Evolutionary conservation across 2,113 vertebrate genomes (phyloP).

Genomic region (Copsychus sechellarum): DNA sequence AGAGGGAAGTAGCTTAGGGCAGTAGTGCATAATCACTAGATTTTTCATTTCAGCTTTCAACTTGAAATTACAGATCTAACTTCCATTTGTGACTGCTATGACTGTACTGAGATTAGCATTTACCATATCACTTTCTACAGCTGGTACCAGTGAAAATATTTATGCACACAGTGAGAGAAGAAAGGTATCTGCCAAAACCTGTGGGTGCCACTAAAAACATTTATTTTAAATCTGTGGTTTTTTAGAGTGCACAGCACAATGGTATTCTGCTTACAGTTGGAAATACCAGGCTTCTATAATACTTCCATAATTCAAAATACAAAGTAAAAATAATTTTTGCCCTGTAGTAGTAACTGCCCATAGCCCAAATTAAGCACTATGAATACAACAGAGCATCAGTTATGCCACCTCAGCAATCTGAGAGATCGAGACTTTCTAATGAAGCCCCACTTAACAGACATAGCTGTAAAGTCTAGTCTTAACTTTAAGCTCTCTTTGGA

Average conservation of each 20-base stretch:
- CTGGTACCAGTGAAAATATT: constrained; percentile 67
- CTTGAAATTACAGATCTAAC: constrained; percentile 61
- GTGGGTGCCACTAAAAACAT: constrained; percentile 60
- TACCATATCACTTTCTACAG: constrained; percentile 61
- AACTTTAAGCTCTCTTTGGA: neutral
- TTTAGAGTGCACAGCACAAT: constrained; percentile 6
- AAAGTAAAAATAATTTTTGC: neutral
- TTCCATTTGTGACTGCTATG: constrained; percentile 59
- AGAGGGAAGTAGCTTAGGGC: constrained; percentile 37
- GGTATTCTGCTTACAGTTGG: neutral
- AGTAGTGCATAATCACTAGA: constrained; percentile 52
- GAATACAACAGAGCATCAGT: neutral
- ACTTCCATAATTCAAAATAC: neutral
- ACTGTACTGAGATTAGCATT: constrained; percentile 64
- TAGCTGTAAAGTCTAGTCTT: neutral
- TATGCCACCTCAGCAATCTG: neutral
- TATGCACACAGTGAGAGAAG: constrained; percentile 51
- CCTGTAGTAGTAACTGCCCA: neutral
- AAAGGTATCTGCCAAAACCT: constrained; percentile 62
- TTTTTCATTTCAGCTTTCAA: constrained; percentile 58
- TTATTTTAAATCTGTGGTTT: constrained; percentile 40
- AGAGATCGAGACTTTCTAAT: neutral
- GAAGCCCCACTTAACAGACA: neutral
- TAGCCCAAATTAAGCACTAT: neutral
- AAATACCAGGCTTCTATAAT: neutral